Percentiles rank a stretch among this genome's conserved stretches.
phyloP scores from a whole-genome alignment of 2,888 invertebrate genomes.

The Chymomyza fuscimana region DNA sequence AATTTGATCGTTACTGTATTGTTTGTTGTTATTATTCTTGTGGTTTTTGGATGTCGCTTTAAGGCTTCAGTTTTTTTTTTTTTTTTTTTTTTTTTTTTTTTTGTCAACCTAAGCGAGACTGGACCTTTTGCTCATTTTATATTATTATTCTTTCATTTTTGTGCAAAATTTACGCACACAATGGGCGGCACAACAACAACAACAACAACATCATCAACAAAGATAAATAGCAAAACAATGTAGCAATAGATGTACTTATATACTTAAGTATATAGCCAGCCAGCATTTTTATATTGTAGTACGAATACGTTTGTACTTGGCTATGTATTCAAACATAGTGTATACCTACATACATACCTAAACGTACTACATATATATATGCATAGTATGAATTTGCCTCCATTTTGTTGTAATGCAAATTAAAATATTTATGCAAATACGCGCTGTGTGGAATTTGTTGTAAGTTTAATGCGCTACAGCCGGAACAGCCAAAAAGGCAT shows the following conservation, averaged over 20 bases:
- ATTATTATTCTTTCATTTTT: slow-evolving; percentile 35
- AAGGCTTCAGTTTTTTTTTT: background rate
- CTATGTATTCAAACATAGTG: slow-evolving; percentile 18
- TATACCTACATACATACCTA: slow-evolving; percentile 12
- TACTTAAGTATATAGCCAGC: background rate
- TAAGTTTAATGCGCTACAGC: slow-evolving; percentile 2
- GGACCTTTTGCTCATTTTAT: background rate
- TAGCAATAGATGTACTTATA: slow-evolving; percentile 12
- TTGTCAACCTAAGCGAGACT: background rate
- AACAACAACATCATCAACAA: slow-evolving; percentile 6
- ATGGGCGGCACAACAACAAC: slow-evolving; percentile 1
- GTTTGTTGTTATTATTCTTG: background rate
- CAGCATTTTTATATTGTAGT: background rate
- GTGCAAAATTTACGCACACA: slow-evolving; percentile 14
- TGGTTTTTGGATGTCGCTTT: background rate
- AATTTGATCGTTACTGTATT: too few relatives aligned
- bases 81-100: background rate
- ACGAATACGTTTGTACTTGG: background rate
- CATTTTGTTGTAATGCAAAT: slow-evolving; percentile 67
- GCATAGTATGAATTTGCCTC: slow-evolving; percentile 11
- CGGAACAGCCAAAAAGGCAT: slow-evolving; percentile 21
- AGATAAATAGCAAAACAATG: slow-evolving; percentile 42
- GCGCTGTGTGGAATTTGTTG: slow-evolving; percentile 11
- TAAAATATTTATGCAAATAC: slow-evolving; percentile 68
- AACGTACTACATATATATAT: slow-evolving; percentile 9